Evolutionary conservation across 1,140 invertebrate genomes (phyloP).

Genomic region (Mesaphorura yosii): DNA sequence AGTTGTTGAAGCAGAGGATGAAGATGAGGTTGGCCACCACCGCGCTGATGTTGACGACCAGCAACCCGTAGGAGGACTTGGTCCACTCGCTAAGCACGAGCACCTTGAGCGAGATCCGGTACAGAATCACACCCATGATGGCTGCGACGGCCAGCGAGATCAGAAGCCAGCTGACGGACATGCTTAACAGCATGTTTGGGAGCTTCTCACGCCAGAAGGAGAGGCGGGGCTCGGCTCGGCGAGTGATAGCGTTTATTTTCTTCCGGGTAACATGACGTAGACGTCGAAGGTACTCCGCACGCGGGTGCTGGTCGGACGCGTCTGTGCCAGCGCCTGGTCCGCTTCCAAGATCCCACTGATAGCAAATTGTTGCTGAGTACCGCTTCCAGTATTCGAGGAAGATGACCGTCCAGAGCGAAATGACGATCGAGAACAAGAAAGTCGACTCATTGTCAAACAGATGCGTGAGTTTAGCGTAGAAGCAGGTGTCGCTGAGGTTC

Average conservation of each 20-base stretch:
- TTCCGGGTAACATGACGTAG: conserved; percentile 44
- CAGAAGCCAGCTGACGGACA: conserved; percentile 55
- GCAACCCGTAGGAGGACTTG: background rate
- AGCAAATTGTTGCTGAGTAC: conserved; percentile 78
- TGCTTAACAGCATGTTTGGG: conserved; percentile 68
- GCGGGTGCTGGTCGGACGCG: conserved; percentile 71
- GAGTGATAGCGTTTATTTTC: background rate
- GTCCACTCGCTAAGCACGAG: conserved; percentile 41
- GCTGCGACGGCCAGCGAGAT: conserved; percentile 66
- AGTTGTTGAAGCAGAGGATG: conserved; percentile 73
- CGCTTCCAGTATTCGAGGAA: conserved; percentile 93
- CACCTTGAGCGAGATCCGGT: conserved; percentile 76
- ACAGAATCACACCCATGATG: conserved; percentile 80
- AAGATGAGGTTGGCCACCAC: conserved; percentile 74
- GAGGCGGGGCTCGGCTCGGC: conserved; percentile 62
- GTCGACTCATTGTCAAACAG: conserved; percentile 91
- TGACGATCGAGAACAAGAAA: conserved; percentile 86
- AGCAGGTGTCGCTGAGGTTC: conserved; percentile 70
- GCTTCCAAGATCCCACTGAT: conserved; percentile 81
- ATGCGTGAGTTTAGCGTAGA: conserved; percentile 75
- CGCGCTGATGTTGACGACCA: conserved; percentile 60
- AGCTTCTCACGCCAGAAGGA: conserved; percentile 73
- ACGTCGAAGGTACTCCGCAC: conserved; percentile 61
- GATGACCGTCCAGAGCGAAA: conserved; percentile 86
- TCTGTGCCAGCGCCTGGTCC: conserved; percentile 74